Base-by-base conservation (phyloP, 2,888 invertebrate species). In the Yponomeuta evonymella region DNA sequence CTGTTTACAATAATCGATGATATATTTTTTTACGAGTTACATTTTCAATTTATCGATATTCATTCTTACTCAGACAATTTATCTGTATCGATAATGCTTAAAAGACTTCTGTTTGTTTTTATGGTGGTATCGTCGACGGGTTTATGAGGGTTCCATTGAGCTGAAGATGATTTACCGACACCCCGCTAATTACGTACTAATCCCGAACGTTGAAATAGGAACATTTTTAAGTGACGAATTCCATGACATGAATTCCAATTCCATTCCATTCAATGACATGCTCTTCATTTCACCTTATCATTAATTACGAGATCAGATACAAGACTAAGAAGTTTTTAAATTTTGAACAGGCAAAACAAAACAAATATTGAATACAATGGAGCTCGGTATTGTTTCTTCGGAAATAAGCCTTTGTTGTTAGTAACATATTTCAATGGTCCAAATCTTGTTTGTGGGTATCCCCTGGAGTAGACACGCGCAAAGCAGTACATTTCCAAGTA, bases 1-100 rank as follows among this genome's bases (percentile, higher is more conserved):
- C 90, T 89, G 89, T 89, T 90, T 89, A 90, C 88, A 89, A 86
- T 88, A 88, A 90, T 89, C 89, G 88, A 89, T 88, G 86, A 89
- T 89, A 89, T 87, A 88, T 89, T 90, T 89, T 90, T 90, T 90
- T 89, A 90, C 83, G 85, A 86, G 86, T 87, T 81, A 83, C 86
- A 84, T 86, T 87, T 89, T 86, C 88, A 89, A 91, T 90, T 90
- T 91, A 90, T 89, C 85, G 86, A 87, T 88, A 87, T 87, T 87
- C 84, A 83, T 88, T 88, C 86, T 82, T 81, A 82, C 83, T 79
- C 84, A 79, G 82, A 87, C 88, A 88, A 90, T 90, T 89, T 90
- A 90, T 90, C 87, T 85, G 84, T 87, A 86, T 87, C 83, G 87
- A 86, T 89, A 85, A 87, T 87, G 82, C 79, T 84, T 83, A 79